Evolutionary conservation across 1,140 invertebrate genomes (phyloP).

Genomic region (Cotesia glomerata): DNA sequence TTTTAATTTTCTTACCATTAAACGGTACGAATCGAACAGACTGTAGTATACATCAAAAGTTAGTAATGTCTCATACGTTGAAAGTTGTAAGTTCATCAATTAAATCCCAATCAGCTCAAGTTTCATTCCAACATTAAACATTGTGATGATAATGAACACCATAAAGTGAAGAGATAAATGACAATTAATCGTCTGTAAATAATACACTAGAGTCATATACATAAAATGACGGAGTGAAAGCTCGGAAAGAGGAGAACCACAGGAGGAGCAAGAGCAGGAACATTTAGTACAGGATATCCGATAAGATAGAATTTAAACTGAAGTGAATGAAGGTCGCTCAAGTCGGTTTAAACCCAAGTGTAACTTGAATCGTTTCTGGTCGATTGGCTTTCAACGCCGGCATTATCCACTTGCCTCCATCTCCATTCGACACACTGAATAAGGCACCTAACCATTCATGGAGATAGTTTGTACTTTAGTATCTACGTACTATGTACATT

Average conservation of each 20-base stretch:
- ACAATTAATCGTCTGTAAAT: no score
- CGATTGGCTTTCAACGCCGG: slow-evolving; percentile 48
- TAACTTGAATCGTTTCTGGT: slow-evolving; percentile 49
- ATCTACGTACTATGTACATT: no score
- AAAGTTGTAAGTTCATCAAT: no score
- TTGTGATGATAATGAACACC: slow-evolving; percentile 8
- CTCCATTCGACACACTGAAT: slow-evolving; percentile 39
- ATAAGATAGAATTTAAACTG: slow-evolving; percentile 1
- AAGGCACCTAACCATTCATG: neutral
- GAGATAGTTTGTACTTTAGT: no score
- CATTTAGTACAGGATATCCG: neutral
- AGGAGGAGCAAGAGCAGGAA: neutral
- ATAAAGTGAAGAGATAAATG: slow-evolving; percentile 9
- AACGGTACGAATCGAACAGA: no score
- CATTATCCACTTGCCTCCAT: slow-evolving; percentile 42
- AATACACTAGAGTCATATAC: no score
- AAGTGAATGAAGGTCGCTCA: neutral
- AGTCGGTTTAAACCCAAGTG: slow-evolving; percentile 36
- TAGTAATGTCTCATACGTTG: no score
- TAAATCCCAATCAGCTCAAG: no score
- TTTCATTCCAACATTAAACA: neutral
- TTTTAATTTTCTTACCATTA: no score
- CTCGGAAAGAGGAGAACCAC: no score
- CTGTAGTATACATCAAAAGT: no score
- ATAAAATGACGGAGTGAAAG: no score